These are phyloP conservation scores for Acanthis flammea DNA, from an alignment of 2,797 vertebrate species.

Conservation along the genomic window DNA sequence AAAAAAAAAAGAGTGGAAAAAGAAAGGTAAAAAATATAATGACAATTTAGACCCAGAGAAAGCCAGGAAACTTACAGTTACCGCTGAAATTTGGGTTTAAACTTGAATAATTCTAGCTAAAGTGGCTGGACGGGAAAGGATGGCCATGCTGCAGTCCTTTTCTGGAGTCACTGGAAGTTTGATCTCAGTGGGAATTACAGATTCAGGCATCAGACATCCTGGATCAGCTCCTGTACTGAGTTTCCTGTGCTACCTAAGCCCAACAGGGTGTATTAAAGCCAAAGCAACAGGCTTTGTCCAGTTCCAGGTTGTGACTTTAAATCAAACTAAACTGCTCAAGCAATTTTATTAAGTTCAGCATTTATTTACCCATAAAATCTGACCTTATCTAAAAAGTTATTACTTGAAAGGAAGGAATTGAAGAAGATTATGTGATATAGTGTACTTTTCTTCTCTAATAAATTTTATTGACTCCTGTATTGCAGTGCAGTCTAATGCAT, in stretches of 20 bases:
- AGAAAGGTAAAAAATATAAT: background rate
- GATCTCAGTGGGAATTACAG: background rate
- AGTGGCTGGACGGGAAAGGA: background rate
- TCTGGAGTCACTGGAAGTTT: background rate
- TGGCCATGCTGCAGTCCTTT: background rate
- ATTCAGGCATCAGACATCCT: background rate
- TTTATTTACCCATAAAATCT: background rate
- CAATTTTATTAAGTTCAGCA: background rate
- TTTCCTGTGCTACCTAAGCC: constrained; percentile 6
- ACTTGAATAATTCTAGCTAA: background rate
- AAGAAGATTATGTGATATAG: background rate
- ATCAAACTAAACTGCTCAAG: background rate
- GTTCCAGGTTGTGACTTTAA: background rate
- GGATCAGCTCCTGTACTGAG: background rate
- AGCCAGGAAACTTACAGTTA: background rate
- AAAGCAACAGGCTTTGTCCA: constrained; percentile 24
- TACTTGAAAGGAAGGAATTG: background rate
- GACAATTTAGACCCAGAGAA: background rate
- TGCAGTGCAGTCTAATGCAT: background rate
- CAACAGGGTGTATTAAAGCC: background rate
- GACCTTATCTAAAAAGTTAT: background rate
- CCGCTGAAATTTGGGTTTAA: background rate
- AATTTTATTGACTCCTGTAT: background rate
- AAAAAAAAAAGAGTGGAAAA: background rate
- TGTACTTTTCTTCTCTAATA: background rate